Evolutionary conservation across 1,140 invertebrate genomes (phyloP), one percentile per base, ranked within the genome.

Genomic region (Pseudomyrmex pallidus): DNA sequence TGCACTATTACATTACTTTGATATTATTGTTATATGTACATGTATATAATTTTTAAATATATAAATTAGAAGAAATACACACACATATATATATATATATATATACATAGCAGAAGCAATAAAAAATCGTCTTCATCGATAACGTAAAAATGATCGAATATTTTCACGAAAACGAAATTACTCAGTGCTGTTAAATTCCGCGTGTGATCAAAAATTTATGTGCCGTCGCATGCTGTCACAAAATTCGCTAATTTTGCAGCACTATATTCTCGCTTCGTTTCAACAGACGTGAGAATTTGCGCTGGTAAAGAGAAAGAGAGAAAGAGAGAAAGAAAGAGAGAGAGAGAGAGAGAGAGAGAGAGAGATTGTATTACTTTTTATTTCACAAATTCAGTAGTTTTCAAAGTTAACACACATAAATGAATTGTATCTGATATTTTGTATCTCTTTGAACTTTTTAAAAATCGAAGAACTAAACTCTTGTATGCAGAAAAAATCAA

Each of bases 81-180:
- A 22, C 20, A 22, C 0, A 35, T 7, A 35, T 35, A 35, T 5
- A 35, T 35, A 25, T 25, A 25, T 25, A 25, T 25, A 25, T 35
- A 35, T 35, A 35, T 35, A 35, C 0, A 35, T 64, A 76, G 48
- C 48, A 76, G 56, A 35, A 44, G 50, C 74, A 77, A 77, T 77
- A 48, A 52, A 77, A 77, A 77, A 52, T 77, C 63, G 67, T 74
- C 72, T 77, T 52, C n/a, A 52, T 80, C 77, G 67, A 61, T 72
- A 70, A 80, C 67, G 56, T 50, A 73, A 61, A 74, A 61, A 82
- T 59, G 44, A 74, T 74, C 48, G 54, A 68, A 82, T 57, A 72
- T 82, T 82, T 82, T 82, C 77, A n/a, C 77, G 46, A 82, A 73
- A 82, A 73, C 67, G 77, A 82, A 73, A 73, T 72, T 72, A 82